A percentile compares a stretch with the other conserved stretches of the same genome.
These are phyloP conservation scores for Sapajus apella DNA, from an alignment of 2,113 vertebrate genomes.

Conservation along the genomic window DNA sequence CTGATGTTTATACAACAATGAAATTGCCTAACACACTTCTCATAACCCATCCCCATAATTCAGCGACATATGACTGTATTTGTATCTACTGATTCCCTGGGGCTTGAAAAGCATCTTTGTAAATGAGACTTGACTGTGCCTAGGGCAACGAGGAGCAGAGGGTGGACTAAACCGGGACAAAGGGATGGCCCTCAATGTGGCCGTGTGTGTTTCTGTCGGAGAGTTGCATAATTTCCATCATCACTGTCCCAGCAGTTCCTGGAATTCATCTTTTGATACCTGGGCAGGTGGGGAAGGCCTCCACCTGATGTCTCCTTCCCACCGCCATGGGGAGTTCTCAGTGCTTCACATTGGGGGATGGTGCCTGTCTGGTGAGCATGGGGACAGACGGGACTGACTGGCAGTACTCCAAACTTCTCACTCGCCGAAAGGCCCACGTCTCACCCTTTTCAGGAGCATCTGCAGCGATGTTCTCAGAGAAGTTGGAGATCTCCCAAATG, in stretches of 20 bases:
- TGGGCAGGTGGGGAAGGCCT: neutral
- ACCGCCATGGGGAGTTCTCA: neutral
- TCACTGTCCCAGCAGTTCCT: neutral
- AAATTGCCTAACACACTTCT: neutral
- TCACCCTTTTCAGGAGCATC: conserved; percentile 75
- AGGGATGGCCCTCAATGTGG: neutral
- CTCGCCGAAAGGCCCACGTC: conserved; percentile 70
- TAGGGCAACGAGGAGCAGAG: neutral
- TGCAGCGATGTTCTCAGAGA: conserved; percentile 51
- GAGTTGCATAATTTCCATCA: neutral
- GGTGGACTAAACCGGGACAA: neutral
- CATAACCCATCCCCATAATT: neutral
- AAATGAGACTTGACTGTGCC: neutral
- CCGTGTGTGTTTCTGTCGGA: neutral
- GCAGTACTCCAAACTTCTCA: conserved; percentile 64
- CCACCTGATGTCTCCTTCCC: too few relatives aligned
- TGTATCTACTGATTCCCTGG: neutral
- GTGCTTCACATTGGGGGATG: neutral
- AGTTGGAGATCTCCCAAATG: conserved; percentile 70
- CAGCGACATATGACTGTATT: neutral
- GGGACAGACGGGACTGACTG: conserved; percentile 46
- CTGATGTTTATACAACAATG: neutral
- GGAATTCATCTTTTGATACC: neutral
- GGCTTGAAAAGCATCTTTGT: neutral
- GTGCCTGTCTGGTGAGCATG: conserved; percentile 18